A percentile compares a stretch with the other conserved stretches of the same genome.
Evolutionary conservation across 2,888 invertebrate genomes (phyloP).

Genomic region (Mongoloraphidia duomilia): DNA sequence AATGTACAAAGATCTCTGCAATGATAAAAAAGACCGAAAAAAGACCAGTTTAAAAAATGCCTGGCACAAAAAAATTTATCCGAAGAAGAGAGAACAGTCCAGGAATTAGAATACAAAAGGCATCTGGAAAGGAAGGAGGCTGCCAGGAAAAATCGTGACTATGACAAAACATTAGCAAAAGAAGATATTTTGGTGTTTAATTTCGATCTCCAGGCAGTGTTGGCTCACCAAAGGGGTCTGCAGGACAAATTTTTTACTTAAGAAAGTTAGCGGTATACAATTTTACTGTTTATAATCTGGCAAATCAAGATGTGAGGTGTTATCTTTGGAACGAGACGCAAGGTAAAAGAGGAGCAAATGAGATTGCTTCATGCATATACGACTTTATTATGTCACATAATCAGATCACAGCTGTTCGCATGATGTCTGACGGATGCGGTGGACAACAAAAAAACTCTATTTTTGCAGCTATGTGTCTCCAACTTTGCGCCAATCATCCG

Average conservation of each 20-base stretch:
- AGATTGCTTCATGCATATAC: conserved; percentile 18
- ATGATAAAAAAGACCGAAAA: conserved; percentile 14
- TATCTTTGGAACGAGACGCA: conserved; percentile 20
- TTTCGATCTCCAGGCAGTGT: conserved; percentile 21
- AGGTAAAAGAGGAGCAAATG: conserved; percentile 20
- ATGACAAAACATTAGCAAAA: conserved; percentile 16
- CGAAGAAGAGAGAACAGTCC: conserved; percentile 10
- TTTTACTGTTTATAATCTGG: conserved; percentile 21
- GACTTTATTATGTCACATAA: conserved; percentile 12
- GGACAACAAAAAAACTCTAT: conserved; percentile 16
- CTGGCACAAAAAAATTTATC: conserved; percentile 10
- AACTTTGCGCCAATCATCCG: conserved; percentile 5
- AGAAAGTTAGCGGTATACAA: conserved; percentile 21
- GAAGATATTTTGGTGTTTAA: conserved; percentile 17
- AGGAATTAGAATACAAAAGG: conserved; percentile 8
- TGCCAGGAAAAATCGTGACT: conserved; percentile 15
- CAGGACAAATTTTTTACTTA: conserved; percentile 19
- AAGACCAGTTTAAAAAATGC: conserved; percentile 19
- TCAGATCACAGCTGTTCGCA: conserved; percentile 10
- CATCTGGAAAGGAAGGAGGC: conserved; percentile 15
- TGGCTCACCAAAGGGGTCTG: conserved; percentile 17
- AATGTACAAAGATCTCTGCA: conserved; percentile 14
- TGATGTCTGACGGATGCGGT: conserved; percentile 17
- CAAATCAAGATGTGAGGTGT: conserved; percentile 19
- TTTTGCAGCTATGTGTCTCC: conserved; percentile 14